Evolutionary conservation across 1,140 invertebrate genomes (phyloP).

Genomic region (Drosophila persimilis): DNA sequence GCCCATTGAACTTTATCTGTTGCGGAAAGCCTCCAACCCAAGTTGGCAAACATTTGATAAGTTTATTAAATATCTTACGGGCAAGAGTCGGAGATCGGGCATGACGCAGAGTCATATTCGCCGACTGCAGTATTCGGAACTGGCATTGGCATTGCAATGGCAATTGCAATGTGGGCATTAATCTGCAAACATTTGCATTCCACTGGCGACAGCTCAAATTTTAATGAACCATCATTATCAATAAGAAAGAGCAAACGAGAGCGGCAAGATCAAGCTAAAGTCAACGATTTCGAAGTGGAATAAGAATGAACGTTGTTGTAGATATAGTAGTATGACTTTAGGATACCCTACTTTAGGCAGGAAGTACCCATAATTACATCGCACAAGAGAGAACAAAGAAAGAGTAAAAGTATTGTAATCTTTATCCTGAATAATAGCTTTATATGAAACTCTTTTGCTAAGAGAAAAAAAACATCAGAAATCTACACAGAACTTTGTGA

Average conservation of each 20-base stretch:
- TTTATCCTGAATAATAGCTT: too few relatives aligned
- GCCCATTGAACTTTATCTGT: conserved; percentile 40
- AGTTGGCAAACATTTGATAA: conserved; percentile 41
- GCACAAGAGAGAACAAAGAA: too few relatives aligned
- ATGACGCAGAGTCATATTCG: conserved; percentile 1
- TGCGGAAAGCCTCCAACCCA: conserved; percentile 19
- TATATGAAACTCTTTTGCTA: too few relatives aligned
- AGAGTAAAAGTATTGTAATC: too few relatives aligned
- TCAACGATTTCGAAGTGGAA: not conserved
- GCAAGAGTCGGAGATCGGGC: too few relatives aligned
- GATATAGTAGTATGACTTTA: too few relatives aligned
- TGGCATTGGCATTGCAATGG: conserved; percentile 24
- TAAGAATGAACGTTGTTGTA: too few relatives aligned
- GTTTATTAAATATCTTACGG: conserved; percentile 42
- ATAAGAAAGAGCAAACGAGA: not conserved
- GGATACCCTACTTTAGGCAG: too few relatives aligned
- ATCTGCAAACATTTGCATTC: conserved; percentile 34
- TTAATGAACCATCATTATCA: conserved; percentile 46
- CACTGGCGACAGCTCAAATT: conserved; percentile 15
- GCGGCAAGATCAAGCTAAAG: not conserved
- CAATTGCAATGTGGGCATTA: conserved; percentile 12
- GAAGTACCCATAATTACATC: too few relatives aligned
- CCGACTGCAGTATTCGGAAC: not conserved
- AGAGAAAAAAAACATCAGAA: too few relatives aligned
- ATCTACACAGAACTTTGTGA: too few relatives aligned